Evolutionary conservation across 2,113 vertebrate species (phyloP).

Genomic region (Neotoma lepida): DNA sequence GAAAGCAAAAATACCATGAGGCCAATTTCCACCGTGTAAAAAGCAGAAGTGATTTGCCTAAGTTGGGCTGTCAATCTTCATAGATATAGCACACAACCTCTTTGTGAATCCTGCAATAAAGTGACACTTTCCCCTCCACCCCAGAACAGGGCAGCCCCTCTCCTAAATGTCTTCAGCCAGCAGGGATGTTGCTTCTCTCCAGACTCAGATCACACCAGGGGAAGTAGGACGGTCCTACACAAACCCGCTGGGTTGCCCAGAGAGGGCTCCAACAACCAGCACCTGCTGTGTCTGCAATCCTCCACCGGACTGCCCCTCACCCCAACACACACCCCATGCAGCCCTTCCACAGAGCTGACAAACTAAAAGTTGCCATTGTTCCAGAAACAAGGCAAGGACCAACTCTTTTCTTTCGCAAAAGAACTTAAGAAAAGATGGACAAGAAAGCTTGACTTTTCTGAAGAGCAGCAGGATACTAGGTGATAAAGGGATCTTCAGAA

Average conservation of each 20-base stretch:
- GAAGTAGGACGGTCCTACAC: neutral
- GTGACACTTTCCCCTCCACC: neutral
- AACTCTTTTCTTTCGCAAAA: conserved; percentile 50
- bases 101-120: neutral
- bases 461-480: neutral
- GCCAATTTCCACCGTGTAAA: neutral
- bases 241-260: neutral
- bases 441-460: conserved; percentile 47
- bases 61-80: neutral
- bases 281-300: neutral
- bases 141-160: neutral
- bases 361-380: neutral
- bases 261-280: conserved; percentile 15
- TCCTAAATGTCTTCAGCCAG: neutral
- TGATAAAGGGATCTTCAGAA: neutral
- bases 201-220: neutral
- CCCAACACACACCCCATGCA: neutral
- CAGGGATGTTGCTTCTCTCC: conserved; percentile 13
- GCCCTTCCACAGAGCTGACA: neutral
- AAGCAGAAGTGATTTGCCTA: neutral
- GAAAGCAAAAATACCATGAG: conserved; percentile 13
- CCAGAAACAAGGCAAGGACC: neutral
- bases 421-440: conserved; percentile 12
- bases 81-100: neutral
- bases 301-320: neutral